phyloP scores from a whole-genome alignment of 2,888 invertebrate species.

The Ecliptopera silaceata region DNA sequence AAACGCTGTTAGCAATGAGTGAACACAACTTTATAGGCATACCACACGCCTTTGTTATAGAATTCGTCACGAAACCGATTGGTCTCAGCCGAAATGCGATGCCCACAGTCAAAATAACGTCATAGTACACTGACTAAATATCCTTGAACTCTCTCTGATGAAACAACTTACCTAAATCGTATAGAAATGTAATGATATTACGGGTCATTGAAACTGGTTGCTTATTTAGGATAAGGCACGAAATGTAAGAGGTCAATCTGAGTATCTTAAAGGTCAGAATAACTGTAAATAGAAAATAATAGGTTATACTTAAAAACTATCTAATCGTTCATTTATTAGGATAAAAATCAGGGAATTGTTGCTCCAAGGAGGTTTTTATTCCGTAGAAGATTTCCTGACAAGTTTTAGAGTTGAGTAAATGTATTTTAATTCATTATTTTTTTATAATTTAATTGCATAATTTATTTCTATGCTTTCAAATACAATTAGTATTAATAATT shows the following conservation, averaged over 20 bases:
- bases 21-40: constrained; percentile 44
- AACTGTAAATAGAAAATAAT: too few species aligned
- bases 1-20: constrained; percentile 29
- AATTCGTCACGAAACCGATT: constrained; percentile 60
- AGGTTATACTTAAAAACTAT: too few species aligned
- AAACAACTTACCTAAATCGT: background rate
- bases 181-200: constrained; percentile 5
- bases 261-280: background rate
- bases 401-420: too few species aligned
- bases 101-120: constrained; percentile 50
- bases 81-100: constrained; percentile 50
- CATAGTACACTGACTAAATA: constrained; percentile 13
- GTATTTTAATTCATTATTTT: too few species aligned
- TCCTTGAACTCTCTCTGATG: constrained; percentile 15
- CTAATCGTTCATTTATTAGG: too few species aligned
- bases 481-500: too few species aligned
- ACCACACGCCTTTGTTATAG: constrained; percentile 51
- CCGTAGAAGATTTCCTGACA: too few species aligned
- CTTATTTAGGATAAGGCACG: constrained; percentile 27
- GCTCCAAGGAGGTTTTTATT: too few species aligned
- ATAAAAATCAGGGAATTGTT: too few species aligned
- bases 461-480: too few species aligned
- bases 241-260: constrained; percentile 9
- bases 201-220: constrained; percentile 13
- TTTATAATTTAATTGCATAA: too few species aligned